Evolutionary conservation across 2,888 invertebrate species (phyloP).

Genomic region (Phymatocera aterrima): DNA sequence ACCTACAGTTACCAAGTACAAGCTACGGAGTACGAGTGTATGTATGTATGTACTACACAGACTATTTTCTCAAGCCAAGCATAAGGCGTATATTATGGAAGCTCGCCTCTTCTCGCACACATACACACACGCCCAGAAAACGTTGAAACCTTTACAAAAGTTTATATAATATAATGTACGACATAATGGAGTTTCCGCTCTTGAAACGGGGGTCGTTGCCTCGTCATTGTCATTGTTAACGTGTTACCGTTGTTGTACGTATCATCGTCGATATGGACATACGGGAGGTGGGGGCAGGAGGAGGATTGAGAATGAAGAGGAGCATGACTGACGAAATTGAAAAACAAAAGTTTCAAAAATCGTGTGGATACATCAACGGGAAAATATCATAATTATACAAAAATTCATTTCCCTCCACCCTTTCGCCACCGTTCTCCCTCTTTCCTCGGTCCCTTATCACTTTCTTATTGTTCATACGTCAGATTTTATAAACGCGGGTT

Average conservation of each 20-base stretch:
- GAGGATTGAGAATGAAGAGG: neutral
- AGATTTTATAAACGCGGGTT: neutral
- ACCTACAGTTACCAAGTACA: too few species aligned
- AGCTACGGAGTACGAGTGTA: neutral
- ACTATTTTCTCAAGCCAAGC: neutral
- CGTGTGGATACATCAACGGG: too few species aligned
- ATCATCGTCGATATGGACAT: neutral
- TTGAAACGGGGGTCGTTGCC: neutral
- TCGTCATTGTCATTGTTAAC: slow-evolving; percentile 1
- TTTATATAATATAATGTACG: neutral
- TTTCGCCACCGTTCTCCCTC: neutral
- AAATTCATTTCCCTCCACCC: too few species aligned
- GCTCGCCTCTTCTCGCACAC: neutral
- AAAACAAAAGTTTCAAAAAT: neutral
- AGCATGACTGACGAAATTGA: neutral
- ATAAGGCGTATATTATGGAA: too few species aligned
- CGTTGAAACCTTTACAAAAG: neutral
- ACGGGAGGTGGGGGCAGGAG: too few species aligned
- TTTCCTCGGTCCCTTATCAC: slow-evolving; percentile 8
- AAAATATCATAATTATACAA: too few species aligned
- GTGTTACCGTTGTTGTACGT: neutral
- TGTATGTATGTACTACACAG: neutral
- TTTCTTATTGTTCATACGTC: slow-evolving; percentile 17
- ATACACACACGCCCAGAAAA: neutral
- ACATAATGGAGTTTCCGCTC: neutral